Evolutionary conservation across 2,888 invertebrate species (phyloP), one percentile per base, ranked within the genome.

Genomic region (Yponomeuta sedellus): DNA sequence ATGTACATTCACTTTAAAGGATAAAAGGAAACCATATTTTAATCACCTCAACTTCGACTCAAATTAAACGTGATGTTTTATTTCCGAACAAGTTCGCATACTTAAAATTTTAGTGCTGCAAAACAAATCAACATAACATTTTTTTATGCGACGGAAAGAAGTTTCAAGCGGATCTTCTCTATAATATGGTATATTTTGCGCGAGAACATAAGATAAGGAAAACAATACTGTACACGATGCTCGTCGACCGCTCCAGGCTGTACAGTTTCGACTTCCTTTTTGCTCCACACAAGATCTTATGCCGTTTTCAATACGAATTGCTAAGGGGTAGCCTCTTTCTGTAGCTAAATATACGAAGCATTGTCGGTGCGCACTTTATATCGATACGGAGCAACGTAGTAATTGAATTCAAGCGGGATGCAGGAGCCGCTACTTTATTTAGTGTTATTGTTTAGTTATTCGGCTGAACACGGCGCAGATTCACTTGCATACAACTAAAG

Each of bases 361-460:
- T 2, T 59, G 59, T 20, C 59, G 19, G 12, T 25, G 11, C 20
- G 11, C 22, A 10, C 44, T 12, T 22, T 44, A 19, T 22, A 12
- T 11, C 44, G 19, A 22, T 40, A 40, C 16, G 16, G 63, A 19
- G n/a, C 44, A 5, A 25, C 44, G 11, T 11, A 63, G 2, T 63
- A 19, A 63, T 44, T 63, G n/a, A 40, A 63, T 63, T 63, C 52
- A 44, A 44, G 19, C 40, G 19, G 28, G 10, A 20, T 59, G 44
- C 28, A 40, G 40, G 10, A 10, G 63, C 44, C 10, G 22, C 4
- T 34, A 39, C 34, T 19, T 22, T 22, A 59, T 63, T 63, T 63
- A 63, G 40, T 63, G 63, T 63, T 40, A 63, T 63, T 63, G 63
- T 63, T 63, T 25, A 40, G 63, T 63, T 63, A 63, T 63, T 44